Base-by-base conservation (phyloP, 2,113 vertebrate genomes). In the Pangasianodon hypophthalmus region DNA sequence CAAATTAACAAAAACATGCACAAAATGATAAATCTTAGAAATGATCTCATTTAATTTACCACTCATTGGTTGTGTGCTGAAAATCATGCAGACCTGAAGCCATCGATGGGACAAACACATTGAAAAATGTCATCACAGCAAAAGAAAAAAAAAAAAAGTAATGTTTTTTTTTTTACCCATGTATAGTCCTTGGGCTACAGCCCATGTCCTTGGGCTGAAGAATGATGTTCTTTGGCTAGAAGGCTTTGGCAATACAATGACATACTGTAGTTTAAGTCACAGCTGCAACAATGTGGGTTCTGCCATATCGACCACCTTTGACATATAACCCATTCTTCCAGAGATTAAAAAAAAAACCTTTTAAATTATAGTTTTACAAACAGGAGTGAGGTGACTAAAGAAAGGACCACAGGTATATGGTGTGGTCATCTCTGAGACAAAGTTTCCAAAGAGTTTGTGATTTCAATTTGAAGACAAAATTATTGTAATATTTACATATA, bases 191-290 rank as follows among this genome's bases (percentile, higher is more conserved):
- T 32, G 50, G 79, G 50, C 79, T 81, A 54, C 50, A 81, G 29
- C 79, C 79, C 79, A 32, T 92, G 92, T 96, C 95, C 92, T 96
- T 95, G 95, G 95, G 96, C 95, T 96, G 94, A 95, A 95, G 95
- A 96, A 90, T 94, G 96, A 96, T 94, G 96, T 98, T 99, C 97
- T 99, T 99, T 99, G 98, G 98, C 97, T 98, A 97, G 97, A 96
- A 97, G 96, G 95, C 96, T 98, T 98, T 96, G 97, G 96, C 97
- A 97, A 98, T 94, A 97, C 94, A 77, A 89, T 62, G 88, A 89
- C 95, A 94, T 92, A 94, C 93, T 93, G 96, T 97, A 96, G 95
- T 95, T 97, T 96, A 94, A 93, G 95, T 96, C 91, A 94, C 95
- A 97, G 94, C 95, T 95, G 93, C 93, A 92, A 94, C 91, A 89